Base-by-base conservation (phyloP, 2,797 vertebrate species). In the Malacoctenus gilli region DNA sequence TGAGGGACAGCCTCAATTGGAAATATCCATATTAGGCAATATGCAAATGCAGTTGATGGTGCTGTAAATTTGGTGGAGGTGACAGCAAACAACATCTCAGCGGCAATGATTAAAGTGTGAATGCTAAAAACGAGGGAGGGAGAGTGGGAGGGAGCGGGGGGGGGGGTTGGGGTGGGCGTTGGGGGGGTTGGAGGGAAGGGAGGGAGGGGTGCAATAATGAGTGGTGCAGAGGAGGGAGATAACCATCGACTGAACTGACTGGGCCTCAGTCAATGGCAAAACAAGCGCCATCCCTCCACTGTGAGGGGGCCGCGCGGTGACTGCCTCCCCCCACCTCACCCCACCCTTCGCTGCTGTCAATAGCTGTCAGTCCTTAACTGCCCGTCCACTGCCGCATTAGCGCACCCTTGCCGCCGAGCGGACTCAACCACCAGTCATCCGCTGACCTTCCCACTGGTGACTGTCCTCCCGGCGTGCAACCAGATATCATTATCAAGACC, bases 1-100 rank as follows among this genome's bases (percentile, higher is more conserved):
- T 74, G 76, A 77, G 71, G 61, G 78, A 85, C 82, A 74, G 63
- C 80, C 77, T 89, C 89, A 89, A 91, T 91, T 91, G 90, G 81
- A 92, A 92, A 90, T 90, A 83, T 88, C 88, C 87, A 86, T 91
- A 92, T 92, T 91, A 89, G 90, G 89, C 68, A 87, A 88, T 88
- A 92, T 90, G 91, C 91, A 92, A 92, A 93, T 91, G 77, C 54
- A 7, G 70, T 75, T 87, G 91, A 91, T 88, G 85, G 89, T 55
- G 78, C 79, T 85, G 89, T 93, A 93, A 92, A 93, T 93, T 88
- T 48, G 42, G 43, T 20, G 54, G 66, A 66, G 66, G 75, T 86
- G 89, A 90, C 86, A 86, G 89, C 79, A 77, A 86, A 90, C 88
- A 85, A 90, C 87, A 86, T 86, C 87, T 82, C 76, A 65, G 83